These are phyloP conservation scores for Leptinotarsa juncta DNA, from an alignment of 2,888 invertebrate genomes.

Conservation along the genomic window DNA sequence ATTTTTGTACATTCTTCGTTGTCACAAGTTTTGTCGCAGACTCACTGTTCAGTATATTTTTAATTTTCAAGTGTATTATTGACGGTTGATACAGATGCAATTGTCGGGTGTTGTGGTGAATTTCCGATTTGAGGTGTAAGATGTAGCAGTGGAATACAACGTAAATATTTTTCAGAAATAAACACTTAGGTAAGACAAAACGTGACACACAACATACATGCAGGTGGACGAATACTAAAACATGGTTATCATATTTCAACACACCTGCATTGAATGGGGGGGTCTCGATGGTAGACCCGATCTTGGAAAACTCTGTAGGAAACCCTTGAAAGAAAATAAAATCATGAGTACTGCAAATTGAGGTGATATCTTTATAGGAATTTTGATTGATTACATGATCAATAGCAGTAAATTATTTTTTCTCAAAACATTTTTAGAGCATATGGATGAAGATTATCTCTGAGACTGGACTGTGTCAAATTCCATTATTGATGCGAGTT, in stretches of 20 bases:
- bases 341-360: background rate
- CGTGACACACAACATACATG: constrained; percentile 19
- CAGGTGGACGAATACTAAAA: constrained; percentile 26
- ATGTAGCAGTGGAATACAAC: background rate
- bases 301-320: constrained; percentile 67
- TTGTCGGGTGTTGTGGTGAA: background rate
- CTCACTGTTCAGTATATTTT: too few species aligned
- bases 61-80: background rate
- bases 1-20: too few species aligned
- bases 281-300: constrained; percentile 65
- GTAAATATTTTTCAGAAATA: background rate
- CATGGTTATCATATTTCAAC: constrained; percentile 45
- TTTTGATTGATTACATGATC: too few species aligned
- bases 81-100: constrained; percentile 12
- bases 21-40: too few species aligned
- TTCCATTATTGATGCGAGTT: background rate
- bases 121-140: background rate
- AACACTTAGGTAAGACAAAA: background rate
- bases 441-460: background rate
- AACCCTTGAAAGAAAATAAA: constrained; percentile 61
- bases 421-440: too few species aligned
- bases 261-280: constrained; percentile 68
- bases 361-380: background rate
- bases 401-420: too few species aligned
- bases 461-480: background rate